Evolutionary conservation across 2,113 vertebrate species (phyloP).

Genomic region (Chlamydotis undulata): DNA sequence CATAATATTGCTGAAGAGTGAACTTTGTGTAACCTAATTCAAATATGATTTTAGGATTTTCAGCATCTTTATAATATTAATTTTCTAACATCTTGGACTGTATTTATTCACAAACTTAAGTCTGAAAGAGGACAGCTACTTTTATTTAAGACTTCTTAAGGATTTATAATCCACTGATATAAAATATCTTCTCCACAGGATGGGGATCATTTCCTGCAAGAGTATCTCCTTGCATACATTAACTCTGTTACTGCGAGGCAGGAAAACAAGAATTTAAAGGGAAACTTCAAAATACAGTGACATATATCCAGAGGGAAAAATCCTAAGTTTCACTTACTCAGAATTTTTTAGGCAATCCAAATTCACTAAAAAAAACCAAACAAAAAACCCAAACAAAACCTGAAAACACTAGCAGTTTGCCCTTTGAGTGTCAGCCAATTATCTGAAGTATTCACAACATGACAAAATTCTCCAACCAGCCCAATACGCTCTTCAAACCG

Average conservation of each 20-base stretch:
- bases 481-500: neutral
- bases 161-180: neutral
- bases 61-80: neutral
- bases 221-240: neutral
- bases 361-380: neutral
- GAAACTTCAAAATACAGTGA: neutral
- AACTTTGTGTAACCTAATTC: neutral
- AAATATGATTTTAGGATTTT: neutral
- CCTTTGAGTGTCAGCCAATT: neutral
- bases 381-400: neutral
- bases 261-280: neutral
- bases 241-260: neutral
- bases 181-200: neutral
- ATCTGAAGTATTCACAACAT: neutral
- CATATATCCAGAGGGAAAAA: neutral
- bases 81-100: neutral
- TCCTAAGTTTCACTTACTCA: neutral
- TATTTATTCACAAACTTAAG: neutral
- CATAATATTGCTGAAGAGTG: neutral
- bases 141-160: neutral
- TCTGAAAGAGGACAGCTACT: neutral
- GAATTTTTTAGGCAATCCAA: neutral
- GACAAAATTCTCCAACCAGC: neutral
- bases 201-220: neutral
- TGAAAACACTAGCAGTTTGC: neutral